Base-by-base conservation (phyloP, 2,888 invertebrate genomes). In the Ophion ellenae region DNA sequence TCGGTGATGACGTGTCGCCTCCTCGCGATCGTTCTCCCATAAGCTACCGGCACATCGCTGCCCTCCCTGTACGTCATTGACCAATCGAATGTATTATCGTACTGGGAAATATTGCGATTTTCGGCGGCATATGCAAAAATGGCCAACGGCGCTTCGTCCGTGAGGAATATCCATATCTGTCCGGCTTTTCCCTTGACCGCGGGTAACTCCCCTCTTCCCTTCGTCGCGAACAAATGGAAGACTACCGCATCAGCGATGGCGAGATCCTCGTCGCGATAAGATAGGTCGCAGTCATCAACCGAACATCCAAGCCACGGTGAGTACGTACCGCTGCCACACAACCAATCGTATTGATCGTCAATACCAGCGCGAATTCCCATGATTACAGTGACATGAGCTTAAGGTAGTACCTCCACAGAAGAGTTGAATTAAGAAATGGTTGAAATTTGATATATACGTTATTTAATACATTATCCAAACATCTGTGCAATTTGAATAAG, bases 91-190 rank as follows among this genome's bases (percentile, higher is more conserved):
- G 96, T 86, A 17, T 95, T 95, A 85, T 96, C 95, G 88, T 96
- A 95, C 45, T 47, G 28, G 2, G 91, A 89, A 2, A 95, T 90
- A 1, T 94, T 94, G 61, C 91, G 91, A 11, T 89, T 89, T 20
- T 11, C 40, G 9, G 90, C 90, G 0, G 94, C 89, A 61, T 94
- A 88, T 0, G 95, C 90, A 90, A 96, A 96, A 95, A 88, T 96
- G 94, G 11, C 1, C 1, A 91, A 90, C 0, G 97, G 96, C 24
- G 96, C 96, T 93, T 97, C 97, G 88, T 97, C 97, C 0, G 95
- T 96, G 80, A 96, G 92, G 88, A 96, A 97, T 67, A 97, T 95
- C 97, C 97, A 97, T 87, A 95, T 95, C 92, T 97, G 97, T 6
- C 81, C 80, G 5, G 78, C 86, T 28, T 88, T 84, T 3, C 91